A percentile compares a stretch with the other conserved stretches of the same genome.
Evolutionary conservation across 1,140 invertebrate genomes (phyloP).

Genomic region (Caenorhabditis latens): DNA sequence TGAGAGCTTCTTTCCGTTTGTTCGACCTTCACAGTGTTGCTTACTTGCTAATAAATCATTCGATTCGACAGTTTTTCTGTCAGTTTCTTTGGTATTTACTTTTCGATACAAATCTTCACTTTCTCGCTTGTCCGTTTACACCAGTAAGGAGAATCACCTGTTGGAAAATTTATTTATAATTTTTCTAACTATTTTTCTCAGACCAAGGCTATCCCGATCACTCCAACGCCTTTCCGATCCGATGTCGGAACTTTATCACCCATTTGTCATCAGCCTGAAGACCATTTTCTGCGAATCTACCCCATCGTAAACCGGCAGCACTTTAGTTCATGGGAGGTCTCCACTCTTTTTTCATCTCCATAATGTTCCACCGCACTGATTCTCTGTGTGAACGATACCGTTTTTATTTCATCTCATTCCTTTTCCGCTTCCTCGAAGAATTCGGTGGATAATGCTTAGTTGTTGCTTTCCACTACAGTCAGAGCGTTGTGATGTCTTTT

Average conservation of each 20-base stretch:
- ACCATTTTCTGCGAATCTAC: background rate
- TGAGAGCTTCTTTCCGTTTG: slow-evolving; percentile 43
- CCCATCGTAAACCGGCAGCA: background rate
- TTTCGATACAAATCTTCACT: background rate
- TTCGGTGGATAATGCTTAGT: too few relatives aligned
- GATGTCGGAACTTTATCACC: slow-evolving; percentile 14
- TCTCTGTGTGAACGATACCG: background rate
- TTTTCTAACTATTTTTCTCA: background rate
- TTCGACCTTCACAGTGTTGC: slow-evolving; percentile 39
- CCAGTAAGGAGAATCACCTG: background rate
- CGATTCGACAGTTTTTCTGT: background rate
- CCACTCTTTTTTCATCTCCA: background rate
- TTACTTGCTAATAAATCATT: slow-evolving; percentile 19
- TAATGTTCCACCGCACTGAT: background rate
- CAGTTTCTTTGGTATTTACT: background rate
- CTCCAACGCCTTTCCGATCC: background rate
- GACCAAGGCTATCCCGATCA: background rate
- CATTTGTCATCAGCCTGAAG: slow-evolving; percentile 35
- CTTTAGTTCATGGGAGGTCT: slow-evolving; percentile 26
- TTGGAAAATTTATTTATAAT: background rate
- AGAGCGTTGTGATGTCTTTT: too few relatives aligned
- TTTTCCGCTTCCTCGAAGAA: too few relatives aligned
- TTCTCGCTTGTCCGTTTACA: background rate
- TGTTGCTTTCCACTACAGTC: too few relatives aligned
- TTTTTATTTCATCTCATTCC: too few relatives aligned